Percentiles rank a stretch among this genome's conserved stretches.
Conservation (phyloP, 2,113 vertebrate genomes). For the Ibidorhyncha struthersii region DNA sequence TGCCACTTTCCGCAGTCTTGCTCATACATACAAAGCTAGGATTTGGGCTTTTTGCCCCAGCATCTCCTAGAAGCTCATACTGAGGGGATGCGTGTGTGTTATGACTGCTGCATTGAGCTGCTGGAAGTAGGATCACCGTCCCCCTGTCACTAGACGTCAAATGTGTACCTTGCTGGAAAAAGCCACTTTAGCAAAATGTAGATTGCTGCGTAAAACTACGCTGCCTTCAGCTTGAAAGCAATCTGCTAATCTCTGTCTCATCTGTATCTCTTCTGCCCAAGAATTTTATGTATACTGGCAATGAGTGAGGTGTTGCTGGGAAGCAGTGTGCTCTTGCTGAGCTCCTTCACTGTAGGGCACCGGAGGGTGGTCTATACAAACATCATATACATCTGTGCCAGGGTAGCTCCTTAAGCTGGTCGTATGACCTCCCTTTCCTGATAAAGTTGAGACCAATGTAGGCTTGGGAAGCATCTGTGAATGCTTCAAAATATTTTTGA, state of each 20-base stretch:
- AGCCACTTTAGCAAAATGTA: not conserved
- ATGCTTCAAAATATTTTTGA: not conserved
- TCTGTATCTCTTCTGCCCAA: not conserved
- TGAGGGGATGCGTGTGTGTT: not conserved
- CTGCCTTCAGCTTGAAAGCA: not conserved
- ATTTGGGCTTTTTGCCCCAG: not conserved
- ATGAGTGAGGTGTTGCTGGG: not conserved
- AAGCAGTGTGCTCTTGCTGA: not conserved
- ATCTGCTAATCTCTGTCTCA: not conserved
- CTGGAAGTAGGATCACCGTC: accelerated
- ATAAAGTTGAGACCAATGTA: not conserved
- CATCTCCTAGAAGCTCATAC: not conserved
- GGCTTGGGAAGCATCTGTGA: not conserved
- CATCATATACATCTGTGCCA: not conserved
- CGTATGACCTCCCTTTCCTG: not conserved
- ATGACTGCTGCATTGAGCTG: not conserved
- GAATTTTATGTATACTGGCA: not conserved
- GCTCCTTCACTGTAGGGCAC: not conserved
- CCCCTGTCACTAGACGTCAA: accelerated
- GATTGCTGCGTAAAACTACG: accelerated
- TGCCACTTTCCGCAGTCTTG: not conserved
- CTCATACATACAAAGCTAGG: not conserved
- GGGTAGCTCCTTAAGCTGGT: not conserved
- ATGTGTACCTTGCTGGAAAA: accelerated
- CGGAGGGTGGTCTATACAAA: not conserved